Base-by-base conservation (phyloP, 2,888 invertebrate species). In the Azorinus chamasolen region DNA sequence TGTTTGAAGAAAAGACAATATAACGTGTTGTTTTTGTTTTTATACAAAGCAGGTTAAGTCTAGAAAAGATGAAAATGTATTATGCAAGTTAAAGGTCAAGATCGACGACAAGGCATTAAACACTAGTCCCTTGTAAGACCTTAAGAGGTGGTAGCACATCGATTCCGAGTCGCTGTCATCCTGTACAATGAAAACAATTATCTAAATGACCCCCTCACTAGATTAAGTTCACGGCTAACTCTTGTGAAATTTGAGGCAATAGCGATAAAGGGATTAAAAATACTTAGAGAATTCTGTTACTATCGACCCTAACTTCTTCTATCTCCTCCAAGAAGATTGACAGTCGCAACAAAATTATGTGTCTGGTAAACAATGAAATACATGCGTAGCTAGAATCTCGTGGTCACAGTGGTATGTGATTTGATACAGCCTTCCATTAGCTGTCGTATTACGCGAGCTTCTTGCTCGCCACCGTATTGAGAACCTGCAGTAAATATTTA, bases 191-290 rank as follows among this genome's bases (percentile, higher is more conserved):
- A 57, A 62, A 66, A 70, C 53, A 62, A 66, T 41, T 70, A 62
- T 57, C 43, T 55, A 16, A 24, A 57, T 37, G 45, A 66, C 32
- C 55, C 62, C 12, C 53, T 51, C 61, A 71, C 45, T 59, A 63
- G 73, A 78, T 78, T 64, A 73, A 37, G 39, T 65, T 72, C 69
- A 78, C 73, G 73, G 69, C 65, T 72, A 25, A 46, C 22, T 39
- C 57, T 48, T 53, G 57, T 70, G 58, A 70, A 16, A 39, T 58
- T 53, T 58, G 32, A 43, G 22, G 63, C 55, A 66, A 63, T 59
- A 41, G 62, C 45, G 72, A 72, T 72, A 79, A 79, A 64, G 54
- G 55, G 75, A 72, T 75, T 71, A 63, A 58, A 50, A 72, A 58
- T 63, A 66, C 68, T 63, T 70, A 54, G 68, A 50, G 51, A 54